A percentile compares a stretch with the other conserved stretches of the same genome.
These are phyloP conservation scores for Cynodonichthys magdalenae DNA, from an alignment of 2,797 vertebrate species.

Conservation along the genomic window DNA sequence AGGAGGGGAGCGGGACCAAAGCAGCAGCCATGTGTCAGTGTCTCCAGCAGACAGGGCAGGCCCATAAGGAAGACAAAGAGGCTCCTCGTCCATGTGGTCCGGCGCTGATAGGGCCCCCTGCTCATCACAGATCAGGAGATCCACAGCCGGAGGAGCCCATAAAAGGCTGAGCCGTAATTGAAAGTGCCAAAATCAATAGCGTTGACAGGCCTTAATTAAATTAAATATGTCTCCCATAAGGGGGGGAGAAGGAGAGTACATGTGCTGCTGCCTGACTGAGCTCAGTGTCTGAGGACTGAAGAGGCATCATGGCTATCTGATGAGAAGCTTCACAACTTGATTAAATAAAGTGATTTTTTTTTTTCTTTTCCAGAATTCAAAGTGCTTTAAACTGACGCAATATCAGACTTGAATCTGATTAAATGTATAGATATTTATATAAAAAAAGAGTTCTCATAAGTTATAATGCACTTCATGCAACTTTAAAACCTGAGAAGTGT, in stretches of 20 bases:
- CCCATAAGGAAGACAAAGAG: conserved; percentile 92
- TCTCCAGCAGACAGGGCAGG: conserved; percentile 86
- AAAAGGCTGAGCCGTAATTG: conserved; percentile 91
- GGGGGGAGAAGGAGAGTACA: conserved; percentile 41
- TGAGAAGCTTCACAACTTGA: conserved; percentile 8
- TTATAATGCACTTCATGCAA: background rate
- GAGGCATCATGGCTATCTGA: conserved; percentile 29
- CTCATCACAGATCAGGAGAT: conserved; percentile 98
- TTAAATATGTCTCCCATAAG: conserved; percentile 94
- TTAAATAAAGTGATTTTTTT: too few species aligned
- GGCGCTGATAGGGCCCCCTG: conserved; percentile 90
- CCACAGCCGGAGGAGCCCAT: conserved; percentile 87
- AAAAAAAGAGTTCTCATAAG: background rate
- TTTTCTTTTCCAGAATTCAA: conserved; percentile 1
- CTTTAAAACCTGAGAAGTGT: background rate
- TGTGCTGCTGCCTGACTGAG: conserved; percentile 48
- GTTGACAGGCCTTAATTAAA: conserved; percentile 98
- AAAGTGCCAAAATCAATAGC: conserved; percentile 99
- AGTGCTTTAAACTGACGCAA: conserved; percentile 14
- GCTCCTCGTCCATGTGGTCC: conserved; percentile 90
- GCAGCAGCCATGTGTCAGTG: conserved; percentile 89
- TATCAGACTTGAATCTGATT: background rate
- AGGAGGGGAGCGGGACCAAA: conserved; percentile 86
- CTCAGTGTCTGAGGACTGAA: conserved; percentile 43
- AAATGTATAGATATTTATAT: background rate